Conservation (phyloP, 2,797 vertebrate genomes). For the Rhinophrynus dorsalis region DNA sequence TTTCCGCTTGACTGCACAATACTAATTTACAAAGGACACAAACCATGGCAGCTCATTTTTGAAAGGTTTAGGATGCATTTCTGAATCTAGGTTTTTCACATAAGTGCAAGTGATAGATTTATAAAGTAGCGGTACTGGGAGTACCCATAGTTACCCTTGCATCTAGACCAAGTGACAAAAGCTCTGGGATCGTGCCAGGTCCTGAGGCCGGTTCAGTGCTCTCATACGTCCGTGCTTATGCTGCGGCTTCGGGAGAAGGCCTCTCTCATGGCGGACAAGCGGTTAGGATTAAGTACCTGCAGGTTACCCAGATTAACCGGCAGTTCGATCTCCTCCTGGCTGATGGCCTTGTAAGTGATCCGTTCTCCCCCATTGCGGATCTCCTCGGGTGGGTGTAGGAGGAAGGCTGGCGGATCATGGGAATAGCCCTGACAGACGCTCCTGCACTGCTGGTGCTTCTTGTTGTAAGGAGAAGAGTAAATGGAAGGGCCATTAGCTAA, state of each 20-base stretch:
- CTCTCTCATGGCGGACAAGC: conserved; percentile 92
- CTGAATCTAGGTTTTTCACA: neutral
- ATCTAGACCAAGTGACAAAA: no score
- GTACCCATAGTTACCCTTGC: no score
- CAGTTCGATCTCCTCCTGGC: conserved; percentile 85
- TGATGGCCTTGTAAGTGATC: conserved; percentile 80
- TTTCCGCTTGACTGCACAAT: conserved; percentile 9
- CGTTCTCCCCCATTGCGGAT: conserved; percentile 86
- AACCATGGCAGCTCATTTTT: neutral
- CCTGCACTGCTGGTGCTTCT: conserved; percentile 76
- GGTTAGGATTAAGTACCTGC: conserved; percentile 86
- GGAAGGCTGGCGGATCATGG: conserved; percentile 84
- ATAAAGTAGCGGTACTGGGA: neutral
- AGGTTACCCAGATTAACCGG: conserved; percentile 76
- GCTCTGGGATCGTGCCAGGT: neutral
- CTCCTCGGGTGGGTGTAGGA: conserved; percentile 88
- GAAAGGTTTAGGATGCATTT: neutral
- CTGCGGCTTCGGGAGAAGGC: conserved; percentile 93
- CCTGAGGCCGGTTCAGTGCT: neutral
- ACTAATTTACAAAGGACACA: neutral
- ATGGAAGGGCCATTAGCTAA: conserved; percentile 87
- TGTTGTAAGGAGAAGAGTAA: conserved; percentile 77
- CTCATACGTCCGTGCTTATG: conserved; percentile 95
- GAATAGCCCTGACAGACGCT: conserved; percentile 85
- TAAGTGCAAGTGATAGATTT: neutral